Evolutionary conservation across 2,113 vertebrate genomes (phyloP).

Genomic region (Brachirus orientalis): DNA sequence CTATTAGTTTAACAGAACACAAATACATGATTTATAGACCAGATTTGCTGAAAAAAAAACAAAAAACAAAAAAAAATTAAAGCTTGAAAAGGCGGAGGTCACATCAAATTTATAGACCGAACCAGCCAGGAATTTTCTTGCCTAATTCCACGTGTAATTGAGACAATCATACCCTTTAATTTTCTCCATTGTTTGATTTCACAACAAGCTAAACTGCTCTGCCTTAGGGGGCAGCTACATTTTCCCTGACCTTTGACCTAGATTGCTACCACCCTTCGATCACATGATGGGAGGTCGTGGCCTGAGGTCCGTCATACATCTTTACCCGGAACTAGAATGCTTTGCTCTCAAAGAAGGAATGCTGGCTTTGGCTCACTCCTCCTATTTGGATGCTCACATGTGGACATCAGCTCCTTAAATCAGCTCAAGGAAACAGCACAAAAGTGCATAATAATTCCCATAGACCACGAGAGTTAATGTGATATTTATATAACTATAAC

Average conservation of each 20-base stretch:
- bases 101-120: no score
- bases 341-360: slow-evolving; percentile 3
- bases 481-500: no score
- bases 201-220: slow-evolving; percentile 10
- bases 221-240: slow-evolving; percentile 24
- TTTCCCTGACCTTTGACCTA: slow-evolving; percentile 34
- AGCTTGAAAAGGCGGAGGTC: no score
- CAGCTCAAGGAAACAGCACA: no score
- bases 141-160: slow-evolving; percentile 21
- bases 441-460: no score
- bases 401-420: no score
- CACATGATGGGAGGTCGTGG: slow-evolving; percentile 4
- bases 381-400: no score
- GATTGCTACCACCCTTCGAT: slow-evolving; percentile 54
- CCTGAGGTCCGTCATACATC: slow-evolving; percentile 19
- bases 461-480: no score
- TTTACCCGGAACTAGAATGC: slow-evolving; percentile 1
- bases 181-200: slow-evolving; percentile 17
- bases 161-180: slow-evolving; percentile 24
- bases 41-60: no score
- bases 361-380: slow-evolving; percentile 7
- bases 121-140: slow-evolving; percentile 1
- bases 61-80: no score
- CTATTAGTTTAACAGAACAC: neutral
- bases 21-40: no score